phyloP scores from a whole-genome alignment of 2,797 vertebrate species.

The Gymnopithys bicolor region DNA sequence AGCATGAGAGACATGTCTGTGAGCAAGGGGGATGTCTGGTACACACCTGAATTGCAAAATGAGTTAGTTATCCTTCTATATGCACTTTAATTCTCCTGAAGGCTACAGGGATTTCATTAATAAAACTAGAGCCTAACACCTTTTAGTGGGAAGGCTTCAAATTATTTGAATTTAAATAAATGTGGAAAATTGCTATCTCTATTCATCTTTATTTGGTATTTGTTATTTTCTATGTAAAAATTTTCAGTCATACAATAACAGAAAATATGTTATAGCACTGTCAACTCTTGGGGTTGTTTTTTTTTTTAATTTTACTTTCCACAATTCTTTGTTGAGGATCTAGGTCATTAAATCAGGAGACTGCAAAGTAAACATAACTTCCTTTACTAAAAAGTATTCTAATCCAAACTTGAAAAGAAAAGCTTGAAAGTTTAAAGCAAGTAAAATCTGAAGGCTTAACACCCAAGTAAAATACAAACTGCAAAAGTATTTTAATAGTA shows the following conservation, averaged over 20 bases:
- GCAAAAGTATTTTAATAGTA: constrained; percentile 25
- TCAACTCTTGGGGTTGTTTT: neutral
- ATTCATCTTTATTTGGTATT: neutral
- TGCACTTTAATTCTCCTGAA: neutral
- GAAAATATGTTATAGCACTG: neutral
- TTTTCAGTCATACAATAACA: neutral
- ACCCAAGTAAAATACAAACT: neutral
- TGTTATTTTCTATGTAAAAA: neutral
- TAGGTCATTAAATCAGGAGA: neutral
- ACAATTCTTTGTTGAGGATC: neutral
- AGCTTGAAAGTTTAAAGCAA: neutral
- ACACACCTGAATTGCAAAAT: neutral
- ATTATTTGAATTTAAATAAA: constrained; percentile 1
- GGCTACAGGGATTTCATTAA: neutral
- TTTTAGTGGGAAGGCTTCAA: neutral
- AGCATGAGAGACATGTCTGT: fast-evolving
- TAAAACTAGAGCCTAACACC: neutral
- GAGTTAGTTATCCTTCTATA: neutral
- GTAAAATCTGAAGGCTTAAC: constrained; percentile 4
- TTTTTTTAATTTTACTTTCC: neutral
- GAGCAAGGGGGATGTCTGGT: neutral
- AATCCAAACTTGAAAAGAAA: neutral
- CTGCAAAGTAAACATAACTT: neutral
- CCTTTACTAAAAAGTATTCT: neutral
- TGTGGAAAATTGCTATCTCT: neutral